Evolutionary conservation across 2,888 invertebrate genomes (phyloP), one percentile per base, ranked within the genome.

Genomic region (Zeuzera pyrina): DNA sequence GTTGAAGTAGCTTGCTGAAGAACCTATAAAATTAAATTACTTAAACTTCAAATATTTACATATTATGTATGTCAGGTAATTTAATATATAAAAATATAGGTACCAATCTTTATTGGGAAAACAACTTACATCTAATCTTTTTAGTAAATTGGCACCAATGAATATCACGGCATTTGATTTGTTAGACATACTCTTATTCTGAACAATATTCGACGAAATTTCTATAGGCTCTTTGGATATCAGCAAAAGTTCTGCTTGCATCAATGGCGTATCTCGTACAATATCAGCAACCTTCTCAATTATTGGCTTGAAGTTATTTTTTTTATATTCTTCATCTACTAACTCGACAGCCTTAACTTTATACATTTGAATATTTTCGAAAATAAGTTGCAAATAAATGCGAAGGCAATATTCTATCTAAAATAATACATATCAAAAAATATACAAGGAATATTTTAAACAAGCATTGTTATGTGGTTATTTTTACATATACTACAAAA

Each of bases 291-390:
- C 78, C 7, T 72, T 43, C 2, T 85, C 85, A 0, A 89, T 71
- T 0, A 89, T 44, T 1, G 87, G 83, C 34, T 72, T 52, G 25
- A 79, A 69, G 4, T 62, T 71, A 31, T 83, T 77, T 3, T 58
- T 65, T 25, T 85, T 78, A 41, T 86, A 85, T 28, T 85, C 84
- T 15, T 76, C 73, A 29, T 85, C 85, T 42, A 68, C 55, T 36
- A 86, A 30, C 61, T 90, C 87, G 13, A 88, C 72, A 21, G 71
- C 67, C 58, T 86, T 89, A 0, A 91, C 81, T 76, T 89, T 90
- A 41, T 85, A 68, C 0, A 74, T 78, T 33, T 86, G 84, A 1
- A 85, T 60, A 55, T 94, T 94, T 63, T 95, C 95, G 0, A 91
- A 58, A 0, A 89, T 86, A 0, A 93, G 57, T 61, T 94, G 94